Conservation (phyloP, 2,113 vertebrate species). For the Anoplopoma fimbria region DNA sequence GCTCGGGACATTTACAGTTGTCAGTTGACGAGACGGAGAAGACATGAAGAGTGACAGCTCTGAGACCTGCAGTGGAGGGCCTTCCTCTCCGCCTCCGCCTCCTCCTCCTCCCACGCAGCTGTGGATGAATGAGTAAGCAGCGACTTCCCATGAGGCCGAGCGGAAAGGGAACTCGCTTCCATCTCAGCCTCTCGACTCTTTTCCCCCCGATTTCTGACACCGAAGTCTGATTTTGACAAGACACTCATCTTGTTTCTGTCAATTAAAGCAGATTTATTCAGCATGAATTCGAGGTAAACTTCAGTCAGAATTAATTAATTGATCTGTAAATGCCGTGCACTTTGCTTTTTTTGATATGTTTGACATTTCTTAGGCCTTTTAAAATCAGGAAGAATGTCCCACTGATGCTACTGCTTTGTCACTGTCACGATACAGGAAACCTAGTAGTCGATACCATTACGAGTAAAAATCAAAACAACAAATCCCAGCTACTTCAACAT, state of each 20-base stretch:
- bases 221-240: conserved; percentile 3
- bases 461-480: no score
- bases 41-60: conserved; percentile 28
- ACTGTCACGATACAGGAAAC: no score
- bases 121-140: conserved; percentile 34
- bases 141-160: conserved; percentile 20
- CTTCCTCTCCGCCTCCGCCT: conserved; percentile 27
- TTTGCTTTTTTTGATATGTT: not conserved
- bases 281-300: not conserved
- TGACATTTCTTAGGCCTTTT: not conserved
- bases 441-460: no score
- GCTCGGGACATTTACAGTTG: not conserved
- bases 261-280: conserved; percentile 6
- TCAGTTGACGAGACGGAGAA: conserved; percentile 3
- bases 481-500: no score
- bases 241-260: not conserved
- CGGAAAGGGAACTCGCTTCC: not conserved
- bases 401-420: not conserved
- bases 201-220: not conserved
- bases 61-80: conserved; percentile 17
- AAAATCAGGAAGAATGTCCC: not conserved
- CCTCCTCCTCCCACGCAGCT: conserved; percentile 27
- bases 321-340: not conserved
- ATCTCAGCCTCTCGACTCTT: not conserved
- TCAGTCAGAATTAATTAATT: not conserved